Evolutionary conservation across 1,140 invertebrate genomes (phyloP).

Genomic region (Drosophila serrata): DNA sequence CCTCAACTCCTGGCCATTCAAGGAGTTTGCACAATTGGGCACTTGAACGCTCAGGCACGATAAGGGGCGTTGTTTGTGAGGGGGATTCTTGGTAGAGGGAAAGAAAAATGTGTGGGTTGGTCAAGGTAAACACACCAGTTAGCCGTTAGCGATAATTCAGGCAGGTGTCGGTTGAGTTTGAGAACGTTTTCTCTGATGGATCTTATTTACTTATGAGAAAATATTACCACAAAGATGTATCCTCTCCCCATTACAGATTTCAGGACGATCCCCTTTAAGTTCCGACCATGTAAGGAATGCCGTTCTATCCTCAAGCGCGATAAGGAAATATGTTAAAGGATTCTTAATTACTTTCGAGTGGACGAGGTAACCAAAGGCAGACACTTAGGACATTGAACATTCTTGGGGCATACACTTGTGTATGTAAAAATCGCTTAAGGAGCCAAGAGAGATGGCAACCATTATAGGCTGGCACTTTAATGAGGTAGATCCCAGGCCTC

Average conservation of each 20-base stretch:
- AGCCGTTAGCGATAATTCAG: slow-evolving; percentile 33
- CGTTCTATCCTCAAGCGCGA: slow-evolving; percentile 60
- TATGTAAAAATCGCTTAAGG: slow-evolving; percentile 54
- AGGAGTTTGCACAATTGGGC: slow-evolving; percentile 74
- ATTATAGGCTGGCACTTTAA: slow-evolving; percentile 53
- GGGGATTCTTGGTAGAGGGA: slow-evolving; percentile 45
- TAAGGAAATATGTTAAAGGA: slow-evolving; percentile 81
- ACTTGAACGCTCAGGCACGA: slow-evolving; percentile 63
- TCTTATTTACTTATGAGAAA: background rate
- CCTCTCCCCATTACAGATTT: background rate
- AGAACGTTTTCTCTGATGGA: background rate
- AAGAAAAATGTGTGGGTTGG: slow-evolving; percentile 35
- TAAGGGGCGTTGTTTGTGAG: slow-evolving; percentile 60
- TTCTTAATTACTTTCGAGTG: slow-evolving; percentile 83
- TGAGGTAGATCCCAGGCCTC: slow-evolving; percentile 45
- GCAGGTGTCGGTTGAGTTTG: slow-evolving; percentile 25
- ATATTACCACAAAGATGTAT: background rate
- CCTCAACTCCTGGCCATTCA: slow-evolving; percentile 30
- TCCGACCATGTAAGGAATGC: slow-evolving; percentile 40
- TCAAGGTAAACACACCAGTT: slow-evolving; percentile 55
- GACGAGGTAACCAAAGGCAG: slow-evolving; percentile 46
- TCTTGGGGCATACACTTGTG: slow-evolving; percentile 51
- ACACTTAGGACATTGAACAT: slow-evolving; percentile 22
- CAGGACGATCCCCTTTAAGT: slow-evolving; percentile 10
- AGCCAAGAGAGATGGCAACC: slow-evolving; percentile 30